Base-by-base conservation (phyloP, 2,888 invertebrate genomes). In the Peribatodes rhomboidaria region DNA sequence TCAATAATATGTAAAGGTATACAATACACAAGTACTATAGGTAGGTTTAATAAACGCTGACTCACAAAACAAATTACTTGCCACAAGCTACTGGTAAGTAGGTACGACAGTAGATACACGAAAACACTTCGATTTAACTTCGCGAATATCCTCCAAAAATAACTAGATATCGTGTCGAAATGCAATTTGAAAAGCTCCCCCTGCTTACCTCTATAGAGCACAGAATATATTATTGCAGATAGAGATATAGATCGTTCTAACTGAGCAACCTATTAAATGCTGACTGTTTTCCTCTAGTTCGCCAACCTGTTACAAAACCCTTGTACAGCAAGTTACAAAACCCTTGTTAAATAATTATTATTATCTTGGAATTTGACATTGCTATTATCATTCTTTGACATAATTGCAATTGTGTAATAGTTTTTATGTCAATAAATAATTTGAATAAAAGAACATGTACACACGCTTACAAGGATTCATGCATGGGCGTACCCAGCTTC, bases 151-250 rank as follows among this genome's bases (percentile, higher is more conserved):
- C 20, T 62, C 69, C 46, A 50, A 64, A 67, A 71, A 71, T 71
- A 73, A 67, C 60, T 67, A 61, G 62, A 42, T 70, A 31, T 71
- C 76, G 70, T 76, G 76, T 68, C 65, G 44, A 73, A 73, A 69
- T 71, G 68, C 71, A 73, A 74, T 76, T 72, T 71, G 61, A 68
- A 68, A 39, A 55, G 31, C 55, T 67, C 61, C 64, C 50, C 33
- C 41, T 35, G n/a, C 31, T 22, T 27, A 1, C 42, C 27, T 22
- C 41, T 27, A 22, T 1, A 14, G n/a, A 14, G 10, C 33, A 18
- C 44, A 33, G 55, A 55, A 18, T 33, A 44, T 22, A 27, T n/a
- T n/a, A n/a, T n/a, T n/a, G n/a, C n/a, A n/a, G n/a, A 42, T 18
- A 55, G 55, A 54, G 4, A 11, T 27, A 49, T 13, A 35, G 13